Percentiles rank a stretch among this genome's conserved stretches.
Conservation (phyloP, 1,140 invertebrate genomes). For the Leptoteleia sp. region DNA sequence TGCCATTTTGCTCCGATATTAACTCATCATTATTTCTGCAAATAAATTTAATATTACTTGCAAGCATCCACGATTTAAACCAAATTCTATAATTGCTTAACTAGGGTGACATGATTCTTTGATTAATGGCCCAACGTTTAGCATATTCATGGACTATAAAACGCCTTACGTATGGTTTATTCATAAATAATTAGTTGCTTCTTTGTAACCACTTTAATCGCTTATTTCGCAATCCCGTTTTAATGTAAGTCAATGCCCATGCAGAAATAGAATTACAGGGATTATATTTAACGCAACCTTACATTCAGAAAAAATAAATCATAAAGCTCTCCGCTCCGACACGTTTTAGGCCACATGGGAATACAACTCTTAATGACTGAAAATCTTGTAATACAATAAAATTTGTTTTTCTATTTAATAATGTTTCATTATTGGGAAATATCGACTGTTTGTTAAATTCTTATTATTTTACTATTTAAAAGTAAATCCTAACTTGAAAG, state of each 20-base stretch:
- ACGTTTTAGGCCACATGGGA: conserved; percentile 14
- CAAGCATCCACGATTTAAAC: conserved; percentile 6
- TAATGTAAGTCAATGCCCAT: conserved; percentile 50
- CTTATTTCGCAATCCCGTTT: conserved; percentile 27
- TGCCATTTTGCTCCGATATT: conserved; percentile 71
- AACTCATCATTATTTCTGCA: conserved; percentile 75
- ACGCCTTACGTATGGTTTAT: conserved; percentile 5
- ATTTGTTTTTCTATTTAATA: too few species aligned
- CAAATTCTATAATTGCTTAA: not conserved
- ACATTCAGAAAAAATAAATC: conserved; percentile 37
- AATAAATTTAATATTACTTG: conserved; percentile 33
- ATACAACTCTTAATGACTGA: not conserved
- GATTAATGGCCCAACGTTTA: conserved; percentile 14
- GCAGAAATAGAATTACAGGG: conserved; percentile 45
- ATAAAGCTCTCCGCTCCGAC: conserved; percentile 6
- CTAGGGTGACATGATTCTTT: conserved; percentile 16
- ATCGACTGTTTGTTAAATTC: too few species aligned
- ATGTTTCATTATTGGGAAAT: too few species aligned
- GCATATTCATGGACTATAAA: conserved; percentile 16
- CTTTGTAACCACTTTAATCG: conserved; percentile 20
- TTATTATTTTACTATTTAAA: too few species aligned
- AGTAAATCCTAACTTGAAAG: too few species aligned
- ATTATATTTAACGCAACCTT: conserved; percentile 68
- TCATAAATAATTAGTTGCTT: conserved; percentile 6
- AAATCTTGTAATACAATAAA: too few species aligned